Percentiles rank a stretch among this genome's conserved stretches.
phyloP scores from a whole-genome alignment of 1,140 invertebrate genomes.

The Neuroterus valhalla region DNA sequence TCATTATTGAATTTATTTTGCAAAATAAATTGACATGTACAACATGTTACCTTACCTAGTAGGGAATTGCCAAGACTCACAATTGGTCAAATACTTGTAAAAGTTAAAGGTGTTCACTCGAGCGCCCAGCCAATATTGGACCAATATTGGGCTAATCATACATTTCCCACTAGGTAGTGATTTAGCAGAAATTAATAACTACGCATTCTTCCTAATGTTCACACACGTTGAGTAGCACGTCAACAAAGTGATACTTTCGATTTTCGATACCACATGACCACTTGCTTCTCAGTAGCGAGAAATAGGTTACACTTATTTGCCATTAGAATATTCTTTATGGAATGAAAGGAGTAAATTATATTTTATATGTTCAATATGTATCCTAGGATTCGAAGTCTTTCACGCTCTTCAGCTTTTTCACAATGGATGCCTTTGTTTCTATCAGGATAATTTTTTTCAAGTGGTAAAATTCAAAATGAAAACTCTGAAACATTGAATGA shows the following conservation, averaged over 20 bases:
- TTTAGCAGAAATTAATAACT: conserved; percentile 61
- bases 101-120: no score
- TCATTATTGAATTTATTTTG: conserved; percentile 64
- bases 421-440: conserved; percentile 35
- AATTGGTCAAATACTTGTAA: no score
- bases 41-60: conserved; percentile 57
- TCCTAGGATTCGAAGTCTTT: conserved; percentile 33
- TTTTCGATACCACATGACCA: conserved; percentile 41
- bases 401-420: conserved; percentile 30
- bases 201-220: conserved; percentile 45
- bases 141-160: no score
- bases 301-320: neutral
- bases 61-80: no score
- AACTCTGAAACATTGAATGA: no score
- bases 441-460: neutral
- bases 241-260: conserved; percentile 56
- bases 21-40: conserved; percentile 73
- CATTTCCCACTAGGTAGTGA: conserved; percentile 37
- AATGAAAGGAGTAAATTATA: neutral
- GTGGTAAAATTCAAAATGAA: no score
- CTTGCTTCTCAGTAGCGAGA: neutral
- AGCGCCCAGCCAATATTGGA: no score
- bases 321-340: neutral
- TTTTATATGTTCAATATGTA: conserved; percentile 10
- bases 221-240: conserved; percentile 46